Base-by-base conservation (phyloP, 2,797 vertebrate genomes). In the Danionella dracula region DNA sequence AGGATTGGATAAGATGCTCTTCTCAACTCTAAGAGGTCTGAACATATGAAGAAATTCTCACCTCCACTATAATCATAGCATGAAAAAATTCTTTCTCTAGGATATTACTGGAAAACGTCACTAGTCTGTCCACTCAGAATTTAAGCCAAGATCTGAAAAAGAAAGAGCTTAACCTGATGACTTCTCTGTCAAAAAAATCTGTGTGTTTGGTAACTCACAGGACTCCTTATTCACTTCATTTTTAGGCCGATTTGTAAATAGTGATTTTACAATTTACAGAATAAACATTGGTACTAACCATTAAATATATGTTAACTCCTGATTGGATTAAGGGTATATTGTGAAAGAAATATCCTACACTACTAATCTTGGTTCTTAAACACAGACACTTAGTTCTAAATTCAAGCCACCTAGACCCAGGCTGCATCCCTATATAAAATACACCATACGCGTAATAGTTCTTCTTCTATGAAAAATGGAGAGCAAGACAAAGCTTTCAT, bases 1-100 rank as follows among this genome's bases (percentile, higher is more conserved):
- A n/a, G n/a, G n/a, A 48, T 35, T 11, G 34, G 31, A 41, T 27
- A 21, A 58, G 27, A 67, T 17, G 27, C 27, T 64, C 38, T 64
- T 44, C 17, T 32, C 6, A 7, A 64, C 68, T 71, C 45, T 56
- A 10, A 12, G 17, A 42, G 48, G 32, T 68, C 53, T 71, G 40
- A 71, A 51, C 53, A 59, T 58, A 66, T 70, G 69, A 63, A 38
- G 65, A 73, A 69, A 73, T 57, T 74, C 38, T 72, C 50, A 69
- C 61, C 57, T 64, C 61, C 56, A 57, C 50, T 42, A 46, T 64
- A 41, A 60, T 62, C 72, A 59, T 31, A 55, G 64, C 20, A 54
- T 42, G 27, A 69, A 56, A 54, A 66, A 45, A 66, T 65, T 66
- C 40, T 45, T 64, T 27, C 45, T 54, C 20, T 23, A 29, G 62